These are phyloP conservation scores for Falco cherrug DNA, from an alignment of 2,797 vertebrate species.

Conservation along the genomic window DNA sequence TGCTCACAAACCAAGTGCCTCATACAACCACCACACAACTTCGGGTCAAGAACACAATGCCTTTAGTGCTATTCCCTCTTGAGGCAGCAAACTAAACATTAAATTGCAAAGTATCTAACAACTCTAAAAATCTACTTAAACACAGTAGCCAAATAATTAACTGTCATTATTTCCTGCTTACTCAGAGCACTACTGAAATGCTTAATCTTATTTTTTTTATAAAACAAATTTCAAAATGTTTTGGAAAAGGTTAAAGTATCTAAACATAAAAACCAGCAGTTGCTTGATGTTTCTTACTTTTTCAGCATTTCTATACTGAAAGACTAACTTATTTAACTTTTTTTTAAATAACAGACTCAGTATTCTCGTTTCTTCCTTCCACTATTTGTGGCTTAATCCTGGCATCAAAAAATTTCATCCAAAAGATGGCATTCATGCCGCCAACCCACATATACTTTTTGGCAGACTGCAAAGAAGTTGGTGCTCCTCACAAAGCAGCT, in stretches of 20 bases:
- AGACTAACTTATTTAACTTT: background rate
- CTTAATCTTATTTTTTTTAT: background rate
- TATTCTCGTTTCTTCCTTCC: background rate
- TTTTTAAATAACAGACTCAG: background rate
- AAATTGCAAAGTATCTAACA: background rate
- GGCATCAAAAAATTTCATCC: background rate
- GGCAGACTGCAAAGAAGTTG: background rate
- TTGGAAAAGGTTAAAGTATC: background rate
- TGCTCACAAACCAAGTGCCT: background rate
- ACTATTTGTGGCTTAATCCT: background rate
- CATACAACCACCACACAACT: background rate
- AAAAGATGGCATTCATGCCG: background rate
- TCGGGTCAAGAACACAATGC: background rate
- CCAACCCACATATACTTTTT: constrained; percentile 10
- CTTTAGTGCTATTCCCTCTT: background rate
- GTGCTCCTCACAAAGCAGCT: constrained; percentile 22
- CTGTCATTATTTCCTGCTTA: background rate
- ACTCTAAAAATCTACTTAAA: background rate
- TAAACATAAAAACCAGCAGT: background rate
- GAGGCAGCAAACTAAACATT: background rate
- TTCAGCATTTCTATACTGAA: background rate
- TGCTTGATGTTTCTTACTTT: background rate
- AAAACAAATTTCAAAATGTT: background rate
- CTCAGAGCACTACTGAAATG: background rate
- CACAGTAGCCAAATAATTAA: background rate